Base-by-base conservation (phyloP, 1,140 invertebrate species). In the Ceratina australensis region DNA sequence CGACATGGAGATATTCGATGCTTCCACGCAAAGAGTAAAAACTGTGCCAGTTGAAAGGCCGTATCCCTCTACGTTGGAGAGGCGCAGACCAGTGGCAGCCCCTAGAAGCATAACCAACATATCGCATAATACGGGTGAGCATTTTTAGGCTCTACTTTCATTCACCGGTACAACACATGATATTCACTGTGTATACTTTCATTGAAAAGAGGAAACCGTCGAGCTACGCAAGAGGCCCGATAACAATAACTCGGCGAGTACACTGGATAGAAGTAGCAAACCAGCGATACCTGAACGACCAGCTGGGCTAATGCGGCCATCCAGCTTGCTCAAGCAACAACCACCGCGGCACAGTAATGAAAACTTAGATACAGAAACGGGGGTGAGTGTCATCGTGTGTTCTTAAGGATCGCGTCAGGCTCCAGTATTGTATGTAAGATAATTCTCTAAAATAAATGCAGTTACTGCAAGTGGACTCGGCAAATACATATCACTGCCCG, bases 261-360 rank as follows among this genome's bases (percentile, higher is more conserved):
- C 79, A 0, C 64, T 74, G 3, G 91, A 92, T 2, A 88, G 88
- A 73, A 88, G 88, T 26, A 90, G 92, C 86, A 96, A 96, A 90
- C 95, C 95, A 8, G 94, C 94, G 4, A 94, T 96, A 61, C 95
- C 95, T 16, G 95, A 95, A 85, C 92, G 95, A 69, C 95, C 95
- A 5, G 94, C 94, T n/a, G 94, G 93, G 47, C 90, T 96, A 52
- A 83, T 89, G 64, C 92, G 95, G 72, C 94, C 94, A 20, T 93
- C 93, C 4, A 94, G 94, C 88, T 93, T 95, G 81, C 89, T 92
- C 26, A 88, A 90, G 33, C 90, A 88, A 52, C 90, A 89, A 24
- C 86, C 87, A 10, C 86, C 87, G 12, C 90, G 90, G 56, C 87
- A 89, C 42, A 92, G 86, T 71, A 90, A 88, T 61, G 91, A 92